Base-by-base conservation (phyloP, 2,113 vertebrate genomes). In the Prochilodus magdalenae region DNA sequence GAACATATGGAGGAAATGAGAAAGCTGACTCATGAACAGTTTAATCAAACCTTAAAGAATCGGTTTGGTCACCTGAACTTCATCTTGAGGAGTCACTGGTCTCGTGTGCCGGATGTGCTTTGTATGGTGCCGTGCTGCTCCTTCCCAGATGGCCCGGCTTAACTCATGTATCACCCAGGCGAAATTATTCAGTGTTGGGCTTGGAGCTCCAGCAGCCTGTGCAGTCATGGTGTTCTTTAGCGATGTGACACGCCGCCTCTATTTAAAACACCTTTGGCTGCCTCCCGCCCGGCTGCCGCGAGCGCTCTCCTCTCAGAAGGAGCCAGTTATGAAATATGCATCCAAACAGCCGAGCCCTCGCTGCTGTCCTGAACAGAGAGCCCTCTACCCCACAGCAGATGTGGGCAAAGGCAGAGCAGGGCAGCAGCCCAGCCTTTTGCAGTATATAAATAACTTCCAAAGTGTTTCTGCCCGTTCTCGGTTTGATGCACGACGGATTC, bases 211-310 rank as follows among this genome's bases (percentile, higher is more conserved):
- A 87, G 86, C 86, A 76, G 86, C 84, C 67, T 80, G 57, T 71
- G 70, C 85, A 87, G 73, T 72, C 84, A 40, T 49, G 73, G 84
- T 86, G 83, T 87, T 88, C 86, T 87, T 85, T 66, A 83, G 81
- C 86, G 84, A 82, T 77, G 80, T 86, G 83, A 88, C 84, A 90
- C 88, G 83, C 82, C 65, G 74, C 80, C 84, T 89, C 84, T 86
- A 85, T 89, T 87, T 82, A 81, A 88, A 87, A 88, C 84, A 73
- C 71, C 80, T 12, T 59, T 49, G 82, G 69, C 77, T 67, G 84
- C 78, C 73, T 70, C 27, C 66, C 77, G 65, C n/a, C 59, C n/a
- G 40, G 47, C 65, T 60, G 26, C 33, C 81, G n/a, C 40, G 16
- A 83, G 72, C n/a, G 62, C 73, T 77, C 66, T 84, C 73, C n/a